Conservation (phyloP, 2,888 invertebrate species). For the Papilio demoleus region DNA sequence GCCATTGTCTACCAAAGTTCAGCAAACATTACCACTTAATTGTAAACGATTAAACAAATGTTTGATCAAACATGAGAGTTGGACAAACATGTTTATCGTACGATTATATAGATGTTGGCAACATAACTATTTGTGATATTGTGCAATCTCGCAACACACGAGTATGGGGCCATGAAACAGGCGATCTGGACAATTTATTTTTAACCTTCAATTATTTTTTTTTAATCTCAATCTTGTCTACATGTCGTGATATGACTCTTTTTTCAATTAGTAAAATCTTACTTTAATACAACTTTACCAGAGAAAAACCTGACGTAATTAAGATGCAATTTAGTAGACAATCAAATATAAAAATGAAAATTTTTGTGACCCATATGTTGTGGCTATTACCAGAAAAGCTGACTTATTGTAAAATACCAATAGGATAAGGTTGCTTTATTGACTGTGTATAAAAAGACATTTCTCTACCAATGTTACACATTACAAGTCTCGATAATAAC, state of each 20-base stretch:
- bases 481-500: too few species aligned
- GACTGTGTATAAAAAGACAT: too few species aligned
- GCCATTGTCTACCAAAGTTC: conserved; percentile 22
- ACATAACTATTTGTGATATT: conserved; percentile 13
- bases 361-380: too few species aligned
- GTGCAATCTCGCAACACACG: conserved; percentile 11
- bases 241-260: neutral
- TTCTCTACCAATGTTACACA: too few species aligned
- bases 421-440: too few species aligned
- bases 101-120: conserved; percentile 3
- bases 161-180: conserved; percentile 11
- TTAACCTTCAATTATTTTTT: neutral
- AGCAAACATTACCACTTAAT: conserved; percentile 17
- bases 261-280: neutral
- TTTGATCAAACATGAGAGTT: conserved; percentile 24
- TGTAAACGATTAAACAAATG: conserved; percentile 10
- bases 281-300: too few species aligned
- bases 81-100: conserved; percentile 3
- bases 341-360: too few species aligned
- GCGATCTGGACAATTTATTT: neutral
- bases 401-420: too few species aligned
- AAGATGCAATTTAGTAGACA: too few species aligned
- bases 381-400: too few species aligned
- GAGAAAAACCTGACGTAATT: too few species aligned
- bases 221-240: neutral